Evolutionary conservation across 2,113 vertebrate species (phyloP).

Genomic region (Clarias magur): DNA sequence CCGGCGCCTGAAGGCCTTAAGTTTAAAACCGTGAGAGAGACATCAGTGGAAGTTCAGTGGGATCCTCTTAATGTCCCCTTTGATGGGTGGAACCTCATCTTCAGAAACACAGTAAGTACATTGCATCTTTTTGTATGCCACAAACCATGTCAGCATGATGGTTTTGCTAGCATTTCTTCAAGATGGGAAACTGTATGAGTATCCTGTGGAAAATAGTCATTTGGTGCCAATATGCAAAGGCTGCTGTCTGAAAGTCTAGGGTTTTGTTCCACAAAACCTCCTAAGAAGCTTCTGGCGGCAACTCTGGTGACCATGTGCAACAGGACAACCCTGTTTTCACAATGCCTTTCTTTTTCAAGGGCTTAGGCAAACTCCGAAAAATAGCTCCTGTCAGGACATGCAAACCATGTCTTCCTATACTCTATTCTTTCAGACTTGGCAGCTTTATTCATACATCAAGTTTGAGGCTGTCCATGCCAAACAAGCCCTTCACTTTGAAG

Average conservation of each 20-base stretch:
- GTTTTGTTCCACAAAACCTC: constrained; percentile 53
- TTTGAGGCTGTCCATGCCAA: constrained; percentile 47
- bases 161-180: constrained; percentile 44
- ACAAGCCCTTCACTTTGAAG: constrained; percentile 51
- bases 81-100: constrained; percentile 94
- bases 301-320: constrained; percentile 49
- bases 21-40: constrained; percentile 93
- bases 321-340: constrained; percentile 51
- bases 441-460: constrained; percentile 50
- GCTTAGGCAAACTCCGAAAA: constrained; percentile 54
- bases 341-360: constrained; percentile 53
- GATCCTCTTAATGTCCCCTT: constrained; percentile 91
- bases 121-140: not conserved
- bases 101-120: constrained; percentile 85
- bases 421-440: constrained; percentile 45
- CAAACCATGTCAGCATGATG: constrained; percentile 3
- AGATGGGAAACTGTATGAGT: constrained; percentile 37
- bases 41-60: constrained; percentile 94
- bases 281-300: constrained; percentile 51
- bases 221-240: constrained; percentile 51
- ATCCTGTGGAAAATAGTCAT: constrained; percentile 59
- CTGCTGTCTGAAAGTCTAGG: constrained; percentile 49
- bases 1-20: constrained; percentile 92
- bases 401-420: constrained; percentile 50
- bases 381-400: constrained; percentile 48